Evolutionary conservation across 2,113 vertebrate species (phyloP).

Genomic region (Daubentonia madagascariensis): DNA sequence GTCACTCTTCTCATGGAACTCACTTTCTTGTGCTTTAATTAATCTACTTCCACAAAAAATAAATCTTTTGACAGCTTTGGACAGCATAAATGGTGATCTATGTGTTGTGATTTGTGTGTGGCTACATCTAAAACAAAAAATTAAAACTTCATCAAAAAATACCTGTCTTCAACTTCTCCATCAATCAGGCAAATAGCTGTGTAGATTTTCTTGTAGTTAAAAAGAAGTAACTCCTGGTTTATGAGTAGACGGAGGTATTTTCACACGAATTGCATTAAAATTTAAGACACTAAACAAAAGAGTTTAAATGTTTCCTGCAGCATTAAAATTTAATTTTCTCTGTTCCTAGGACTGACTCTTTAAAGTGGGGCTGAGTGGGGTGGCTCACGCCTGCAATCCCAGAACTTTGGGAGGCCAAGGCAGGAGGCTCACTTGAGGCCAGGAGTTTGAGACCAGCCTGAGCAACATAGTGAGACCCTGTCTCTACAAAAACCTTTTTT

Average conservation of each 20-base stretch:
- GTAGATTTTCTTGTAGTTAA: slow-evolving; percentile 15
- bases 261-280: slow-evolving; percentile 21
- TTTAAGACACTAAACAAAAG: slow-evolving; percentile 33
- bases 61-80: not conserved
- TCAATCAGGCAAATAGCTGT: not conserved
- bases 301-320: not conserved
- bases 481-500: too few relatives aligned
- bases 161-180: not conserved
- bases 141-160: slow-evolving; percentile 34
- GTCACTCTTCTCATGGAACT: not conserved
- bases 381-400: too few relatives aligned
- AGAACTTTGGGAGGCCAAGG: too few relatives aligned
- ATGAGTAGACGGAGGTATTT: not conserved
- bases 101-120: not conserved
- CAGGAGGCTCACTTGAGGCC: too few relatives aligned
- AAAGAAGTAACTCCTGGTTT: slow-evolving; percentile 23
- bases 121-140: not conserved
- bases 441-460: too few relatives aligned
- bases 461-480: too few relatives aligned
- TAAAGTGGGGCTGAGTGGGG: not conserved
- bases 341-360: slow-evolving; percentile 15
- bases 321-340: not conserved
- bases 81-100: not conserved
- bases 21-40: not conserved
- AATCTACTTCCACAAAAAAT: not conserved